Conservation (phyloP, 1,140 invertebrate species). For the Neodiprion virginianus region DNA sequence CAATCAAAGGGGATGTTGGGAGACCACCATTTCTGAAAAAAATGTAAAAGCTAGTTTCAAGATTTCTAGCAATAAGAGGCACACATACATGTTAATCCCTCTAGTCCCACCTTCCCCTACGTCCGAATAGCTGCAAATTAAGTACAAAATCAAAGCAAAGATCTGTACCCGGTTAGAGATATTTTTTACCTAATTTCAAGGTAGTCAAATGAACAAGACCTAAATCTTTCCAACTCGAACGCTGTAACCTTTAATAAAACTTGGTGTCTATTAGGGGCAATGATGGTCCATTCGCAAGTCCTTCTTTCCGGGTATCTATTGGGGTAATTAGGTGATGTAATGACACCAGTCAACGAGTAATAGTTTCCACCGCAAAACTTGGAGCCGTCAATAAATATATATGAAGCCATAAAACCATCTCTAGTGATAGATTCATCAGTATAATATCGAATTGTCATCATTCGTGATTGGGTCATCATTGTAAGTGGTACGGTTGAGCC, state of each 20-base stretch:
- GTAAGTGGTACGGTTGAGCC: slow-evolving; percentile 71
- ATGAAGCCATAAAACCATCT: slow-evolving; percentile 77
- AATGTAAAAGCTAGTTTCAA: slow-evolving; percentile 1
- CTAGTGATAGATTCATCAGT: slow-evolving; percentile 67
- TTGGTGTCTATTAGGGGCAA: slow-evolving; percentile 71
- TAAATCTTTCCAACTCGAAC: slow-evolving; percentile 74
- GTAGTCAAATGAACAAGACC: slow-evolving; percentile 74
- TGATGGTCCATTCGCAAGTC: slow-evolving; percentile 80
- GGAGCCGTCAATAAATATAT: slow-evolving; percentile 71
- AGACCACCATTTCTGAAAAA: slow-evolving; percentile 74
- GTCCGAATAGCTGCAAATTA: too few species aligned
- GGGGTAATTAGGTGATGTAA: slow-evolving; percentile 82
- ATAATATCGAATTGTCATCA: slow-evolving; percentile 73
- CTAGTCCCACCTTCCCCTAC: too few species aligned
- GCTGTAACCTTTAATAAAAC: slow-evolving; percentile 74
- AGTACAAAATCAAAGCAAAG: too few species aligned
- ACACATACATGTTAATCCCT: too few species aligned
- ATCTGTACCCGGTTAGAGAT: not conserved
- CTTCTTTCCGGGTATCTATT: slow-evolving; percentile 69
- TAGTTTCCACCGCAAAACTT: slow-evolving; percentile 81
- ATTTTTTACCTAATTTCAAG: slow-evolving; percentile 76
- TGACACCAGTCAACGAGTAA: slow-evolving; percentile 68
- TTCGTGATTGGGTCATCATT: slow-evolving; percentile 71
- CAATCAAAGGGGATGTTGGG: slow-evolving; percentile 73
- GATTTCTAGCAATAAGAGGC: too few species aligned